Evolutionary conservation across 2,888 invertebrate genomes (phyloP).

Genomic region (Zhengitettix transpicula): DNA sequence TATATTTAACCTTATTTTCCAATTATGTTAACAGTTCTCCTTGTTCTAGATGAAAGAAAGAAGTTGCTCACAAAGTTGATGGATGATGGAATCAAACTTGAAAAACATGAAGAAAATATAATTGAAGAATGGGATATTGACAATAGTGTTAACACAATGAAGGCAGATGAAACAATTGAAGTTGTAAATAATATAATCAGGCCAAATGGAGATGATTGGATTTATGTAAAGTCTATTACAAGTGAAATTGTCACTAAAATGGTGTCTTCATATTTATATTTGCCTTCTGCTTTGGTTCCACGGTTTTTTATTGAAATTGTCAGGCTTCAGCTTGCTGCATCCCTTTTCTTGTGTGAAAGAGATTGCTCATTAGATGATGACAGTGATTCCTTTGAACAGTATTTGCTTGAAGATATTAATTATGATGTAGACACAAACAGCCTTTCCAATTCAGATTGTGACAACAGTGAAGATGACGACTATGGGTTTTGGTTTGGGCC

Average conservation of each 20-base stretch:
- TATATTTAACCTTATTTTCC: not conserved
- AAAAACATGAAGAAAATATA: too few species aligned
- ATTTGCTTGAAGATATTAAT: not conserved
- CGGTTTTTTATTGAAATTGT: slow-evolving; percentile 12
- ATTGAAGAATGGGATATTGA: too few species aligned
- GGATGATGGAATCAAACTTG: too few species aligned
- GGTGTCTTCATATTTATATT: slow-evolving; percentile 1
- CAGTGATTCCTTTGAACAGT: not conserved
- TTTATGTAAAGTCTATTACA: not conserved
- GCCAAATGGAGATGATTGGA: not conserved
- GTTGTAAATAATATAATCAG: not conserved
- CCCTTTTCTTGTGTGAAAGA: not conserved
- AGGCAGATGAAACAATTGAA: not conserved
- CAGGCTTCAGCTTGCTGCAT: slow-evolving; percentile 9
- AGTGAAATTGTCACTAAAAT: not conserved
- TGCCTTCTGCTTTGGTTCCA: slow-evolving; percentile 8
- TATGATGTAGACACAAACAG: too few species aligned
- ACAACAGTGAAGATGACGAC: too few species aligned
- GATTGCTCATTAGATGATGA: not conserved
- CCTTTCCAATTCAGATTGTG: too few species aligned
- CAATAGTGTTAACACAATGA: too few species aligned
- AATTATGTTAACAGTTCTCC: not conserved
- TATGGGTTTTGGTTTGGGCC: too few species aligned
- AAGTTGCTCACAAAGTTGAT: too few species aligned
- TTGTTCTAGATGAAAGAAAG: too few species aligned